Conservation (phyloP, 1,140 invertebrate species). For the Dreissena rostriformis region DNA sequence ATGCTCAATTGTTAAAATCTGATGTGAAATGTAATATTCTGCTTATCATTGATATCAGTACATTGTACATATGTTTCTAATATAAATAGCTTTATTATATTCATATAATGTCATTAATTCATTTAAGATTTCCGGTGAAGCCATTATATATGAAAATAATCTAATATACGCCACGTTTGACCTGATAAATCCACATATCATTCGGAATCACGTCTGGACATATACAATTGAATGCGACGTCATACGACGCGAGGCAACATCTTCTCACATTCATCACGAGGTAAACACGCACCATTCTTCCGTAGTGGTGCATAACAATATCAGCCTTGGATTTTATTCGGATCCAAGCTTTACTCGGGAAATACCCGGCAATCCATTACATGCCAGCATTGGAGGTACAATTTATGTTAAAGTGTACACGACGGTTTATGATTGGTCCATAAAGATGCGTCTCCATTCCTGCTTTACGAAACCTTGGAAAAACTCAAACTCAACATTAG, state of each 20-base stretch:
- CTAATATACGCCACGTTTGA: conserved; percentile 34
- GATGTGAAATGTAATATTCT: neutral
- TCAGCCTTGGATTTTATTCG: conserved; percentile 26
- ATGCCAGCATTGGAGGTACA: conserved; percentile 16
- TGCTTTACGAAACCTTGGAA: conserved; percentile 18
- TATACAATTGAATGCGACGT: conserved; percentile 42
- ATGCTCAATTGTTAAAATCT: neutral
- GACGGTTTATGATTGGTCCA: conserved; percentile 9
- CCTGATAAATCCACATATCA: conserved; percentile 25
- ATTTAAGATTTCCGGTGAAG: conserved; percentile 20
- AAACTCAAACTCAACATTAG: neutral
- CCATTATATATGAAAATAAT: conserved; percentile 22
- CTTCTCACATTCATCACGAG: conserved; percentile 35
- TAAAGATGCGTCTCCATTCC: conserved; percentile 29
- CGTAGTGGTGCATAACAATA: conserved; percentile 10
- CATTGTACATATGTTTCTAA: neutral
- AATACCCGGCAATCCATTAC: conserved; percentile 35
- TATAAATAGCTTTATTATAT: neutral
- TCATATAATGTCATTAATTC: neutral
- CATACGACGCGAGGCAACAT: conserved; percentile 8
- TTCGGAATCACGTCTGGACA: conserved; percentile 36
- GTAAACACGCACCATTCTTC: neutral
- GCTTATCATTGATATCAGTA: neutral
- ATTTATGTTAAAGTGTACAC: conserved; percentile 43
- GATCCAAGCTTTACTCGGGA: conserved; percentile 11